Evolutionary conservation across 2,797 vertebrate species (phyloP).

Genomic region (Myotis planiceps): DNA sequence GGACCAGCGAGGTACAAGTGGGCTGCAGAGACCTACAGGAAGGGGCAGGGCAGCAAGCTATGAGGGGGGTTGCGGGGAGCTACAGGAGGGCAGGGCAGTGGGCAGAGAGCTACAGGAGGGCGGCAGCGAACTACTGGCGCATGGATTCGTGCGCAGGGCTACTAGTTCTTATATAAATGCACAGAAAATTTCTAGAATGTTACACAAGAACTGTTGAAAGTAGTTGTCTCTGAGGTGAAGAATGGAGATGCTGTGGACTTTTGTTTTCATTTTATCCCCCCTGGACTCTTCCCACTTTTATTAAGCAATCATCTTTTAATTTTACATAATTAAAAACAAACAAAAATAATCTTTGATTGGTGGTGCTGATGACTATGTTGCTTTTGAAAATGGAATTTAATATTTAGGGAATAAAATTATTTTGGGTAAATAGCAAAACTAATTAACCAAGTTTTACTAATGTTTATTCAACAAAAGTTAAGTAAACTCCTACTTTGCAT

Average conservation of each 20-base stretch:
- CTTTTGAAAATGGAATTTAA: conserved; percentile 54
- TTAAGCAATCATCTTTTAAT: conserved; percentile 51
- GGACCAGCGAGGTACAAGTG: no score
- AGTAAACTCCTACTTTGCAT: not conserved
- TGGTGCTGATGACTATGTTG: not conserved
- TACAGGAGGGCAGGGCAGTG: no score
- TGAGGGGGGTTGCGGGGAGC: no score
- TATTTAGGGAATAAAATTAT: conserved; percentile 44
- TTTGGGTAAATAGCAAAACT: conserved; percentile 17
- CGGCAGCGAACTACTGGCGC: no score
- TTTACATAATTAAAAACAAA: conserved; percentile 49
- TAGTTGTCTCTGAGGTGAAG: not conserved
- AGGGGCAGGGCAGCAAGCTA: no score
- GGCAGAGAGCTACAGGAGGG: no score
- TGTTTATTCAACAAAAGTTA: not conserved
- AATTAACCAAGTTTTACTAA: not conserved
- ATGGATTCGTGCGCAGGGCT: no score
- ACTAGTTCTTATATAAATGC: not conserved
- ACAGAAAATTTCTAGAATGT: conserved; percentile 22
- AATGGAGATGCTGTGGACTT: not conserved
- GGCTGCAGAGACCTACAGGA: no score
- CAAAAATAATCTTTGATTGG: conserved; percentile 39
- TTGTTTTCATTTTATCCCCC: conserved; percentile 23
- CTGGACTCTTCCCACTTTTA: not conserved
- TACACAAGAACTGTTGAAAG: not conserved